Evolutionary conservation across 2,888 invertebrate genomes (phyloP).

Genomic region (Troides aeacus): DNA sequence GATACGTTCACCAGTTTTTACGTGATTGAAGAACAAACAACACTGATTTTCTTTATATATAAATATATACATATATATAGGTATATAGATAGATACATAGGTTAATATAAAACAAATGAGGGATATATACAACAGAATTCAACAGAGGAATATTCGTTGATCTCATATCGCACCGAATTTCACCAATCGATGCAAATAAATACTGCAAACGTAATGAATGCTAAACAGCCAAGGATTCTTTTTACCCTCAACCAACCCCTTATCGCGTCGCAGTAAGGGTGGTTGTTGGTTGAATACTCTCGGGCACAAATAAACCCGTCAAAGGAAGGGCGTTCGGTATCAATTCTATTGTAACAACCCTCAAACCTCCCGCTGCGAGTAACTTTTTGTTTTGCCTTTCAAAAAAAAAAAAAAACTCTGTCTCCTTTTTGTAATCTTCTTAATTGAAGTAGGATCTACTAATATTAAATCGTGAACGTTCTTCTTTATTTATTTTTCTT

Average conservation of each 20-base stretch:
- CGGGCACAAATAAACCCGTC: slow-evolving; percentile 6
- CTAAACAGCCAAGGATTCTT: background rate
- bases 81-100: no score
- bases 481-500: no score
- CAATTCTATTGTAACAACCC: slow-evolving; percentile 17
- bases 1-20: no score
- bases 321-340: slow-evolving; percentile 12
- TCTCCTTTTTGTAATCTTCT: background rate
- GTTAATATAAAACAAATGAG: background rate
- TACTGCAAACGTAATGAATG: slow-evolving; percentile 15
- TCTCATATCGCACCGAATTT: slow-evolving; percentile 15
- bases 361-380: slow-evolving; percentile 6
- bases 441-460: background rate
- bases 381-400: no score
- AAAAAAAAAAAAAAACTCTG: no score
- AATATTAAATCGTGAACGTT: no score
- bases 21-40: no score
- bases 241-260: background rate
- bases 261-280: slow-evolving; percentile 4
- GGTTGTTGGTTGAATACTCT: background rate
- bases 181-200: slow-evolving; percentile 22
- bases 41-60: no score
- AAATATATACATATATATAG: no score
- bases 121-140: background rate
- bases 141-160: background rate